A percentile compares a stretch with the other conserved stretches of the same genome.
Evolutionary conservation across 92 coral and sea anemone species (phyloP).

Genomic region (Paragorgia papillata): DNA sequence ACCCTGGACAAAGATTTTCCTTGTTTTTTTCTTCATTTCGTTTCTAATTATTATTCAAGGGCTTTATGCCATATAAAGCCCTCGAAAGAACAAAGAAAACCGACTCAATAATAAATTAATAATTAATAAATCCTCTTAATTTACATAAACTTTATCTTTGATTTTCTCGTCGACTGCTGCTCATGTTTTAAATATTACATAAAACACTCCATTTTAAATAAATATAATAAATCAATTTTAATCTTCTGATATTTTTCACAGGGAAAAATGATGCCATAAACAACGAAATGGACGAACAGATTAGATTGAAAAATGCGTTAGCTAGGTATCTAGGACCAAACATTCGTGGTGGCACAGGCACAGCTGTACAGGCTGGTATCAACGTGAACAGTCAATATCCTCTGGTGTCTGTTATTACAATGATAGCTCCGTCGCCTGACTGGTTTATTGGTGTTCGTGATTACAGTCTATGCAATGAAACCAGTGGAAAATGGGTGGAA

Average conservation of each 20-base stretch:
- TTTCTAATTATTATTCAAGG: too few relatives aligned
- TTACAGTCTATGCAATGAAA: constrained; percentile 12
- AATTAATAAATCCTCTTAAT: too few relatives aligned
- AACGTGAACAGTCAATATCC: constrained; percentile 30
- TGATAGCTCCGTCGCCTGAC: constrained; percentile 50
- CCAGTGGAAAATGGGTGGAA: constrained; percentile 11
- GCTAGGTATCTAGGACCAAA: neutral
- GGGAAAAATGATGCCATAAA: neutral
- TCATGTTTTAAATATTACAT: too few relatives aligned
- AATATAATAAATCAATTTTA: neutral
- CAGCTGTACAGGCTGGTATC: neutral
- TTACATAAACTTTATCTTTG: too few relatives aligned
- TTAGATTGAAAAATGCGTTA: neutral
- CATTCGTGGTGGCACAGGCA: neutral
- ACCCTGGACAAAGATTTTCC: too few relatives aligned
- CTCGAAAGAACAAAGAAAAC: too few relatives aligned
- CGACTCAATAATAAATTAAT: too few relatives aligned
- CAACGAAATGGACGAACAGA: constrained; percentile 1
- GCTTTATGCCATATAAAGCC: too few relatives aligned
- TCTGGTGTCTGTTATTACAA: constrained; percentile 39
- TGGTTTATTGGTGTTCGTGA: constrained; percentile 40
- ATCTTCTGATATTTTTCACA: neutral
- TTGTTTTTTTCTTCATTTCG: too few relatives aligned
- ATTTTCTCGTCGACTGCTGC: too few relatives aligned
- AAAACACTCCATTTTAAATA: neutral